Evolutionary conservation across 1,140 invertebrate species (phyloP).

Genomic region (Brachionus plicatilis): DNA sequence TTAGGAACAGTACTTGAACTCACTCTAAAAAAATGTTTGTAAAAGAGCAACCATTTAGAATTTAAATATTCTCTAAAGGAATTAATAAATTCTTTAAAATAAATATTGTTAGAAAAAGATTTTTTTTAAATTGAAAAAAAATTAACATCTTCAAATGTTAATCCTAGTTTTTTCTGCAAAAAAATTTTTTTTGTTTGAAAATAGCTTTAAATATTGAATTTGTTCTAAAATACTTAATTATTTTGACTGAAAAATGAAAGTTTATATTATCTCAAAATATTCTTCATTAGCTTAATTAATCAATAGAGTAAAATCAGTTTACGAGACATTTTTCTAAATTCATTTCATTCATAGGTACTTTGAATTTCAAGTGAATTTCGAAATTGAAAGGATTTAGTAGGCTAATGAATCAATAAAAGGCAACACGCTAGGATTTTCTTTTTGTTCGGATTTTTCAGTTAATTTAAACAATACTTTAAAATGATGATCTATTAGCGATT

Average conservation of each 20-base stretch:
- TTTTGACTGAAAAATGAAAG: not conserved
- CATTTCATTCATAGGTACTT: constrained; percentile 8
- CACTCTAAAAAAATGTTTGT: too few species aligned
- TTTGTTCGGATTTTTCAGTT: not conserved
- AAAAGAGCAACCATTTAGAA: too few species aligned
- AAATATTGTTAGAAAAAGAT: too few species aligned
- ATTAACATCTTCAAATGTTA: too few species aligned
- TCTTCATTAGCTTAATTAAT: not conserved
- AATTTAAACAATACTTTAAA: constrained; percentile 31
- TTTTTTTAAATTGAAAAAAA: too few species aligned
- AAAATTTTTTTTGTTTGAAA: too few species aligned
- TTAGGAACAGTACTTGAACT: too few species aligned
- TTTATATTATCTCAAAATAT: not conserved
- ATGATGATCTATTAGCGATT: constrained; percentile 36
- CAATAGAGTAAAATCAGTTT: not conserved
- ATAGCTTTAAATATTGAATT: too few species aligned
- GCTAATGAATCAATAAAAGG: constrained; percentile 36
- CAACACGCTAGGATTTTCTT: constrained; percentile 22
- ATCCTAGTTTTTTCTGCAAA: too few species aligned
- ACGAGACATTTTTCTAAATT: not conserved
- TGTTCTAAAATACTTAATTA: too few species aligned
- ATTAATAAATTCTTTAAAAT: too few species aligned
- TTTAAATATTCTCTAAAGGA: too few species aligned
- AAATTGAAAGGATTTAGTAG: constrained; percentile 19
- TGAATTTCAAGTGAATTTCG: not conserved